These are phyloP conservation scores for Channa maculata DNA, from an alignment of 2,113 vertebrate genomes.

Conservation along the genomic window DNA sequence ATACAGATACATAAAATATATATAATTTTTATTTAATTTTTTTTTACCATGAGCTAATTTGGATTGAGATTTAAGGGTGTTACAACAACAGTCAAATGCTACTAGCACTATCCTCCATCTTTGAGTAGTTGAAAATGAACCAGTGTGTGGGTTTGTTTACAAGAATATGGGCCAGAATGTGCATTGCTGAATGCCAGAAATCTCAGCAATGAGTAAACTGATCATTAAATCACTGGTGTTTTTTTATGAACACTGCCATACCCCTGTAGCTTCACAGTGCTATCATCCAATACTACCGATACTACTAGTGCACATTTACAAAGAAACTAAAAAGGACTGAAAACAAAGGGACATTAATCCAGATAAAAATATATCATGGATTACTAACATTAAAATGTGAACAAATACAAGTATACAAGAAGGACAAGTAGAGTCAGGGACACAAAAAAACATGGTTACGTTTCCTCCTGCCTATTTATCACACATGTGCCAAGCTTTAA, in stretches of 20 bases:
- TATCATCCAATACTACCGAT: neutral
- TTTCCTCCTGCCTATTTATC: conserved; percentile 8
- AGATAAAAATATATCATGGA: too few species aligned
- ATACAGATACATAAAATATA: neutral
- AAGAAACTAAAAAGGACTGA: neutral
- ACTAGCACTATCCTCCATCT: conserved; percentile 2
- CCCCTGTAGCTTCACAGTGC: neutral
- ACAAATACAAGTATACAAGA: too few species aligned
- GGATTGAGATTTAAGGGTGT: neutral
- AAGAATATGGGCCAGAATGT: neutral
- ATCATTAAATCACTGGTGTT: conserved; percentile 14
- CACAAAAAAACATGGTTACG: neutral
- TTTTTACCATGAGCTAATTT: neutral
- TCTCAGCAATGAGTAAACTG: conserved; percentile 13
- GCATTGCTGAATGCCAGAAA: conserved; percentile 21
- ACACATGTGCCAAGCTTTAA: neutral
- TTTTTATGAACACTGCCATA: conserved; percentile 8
- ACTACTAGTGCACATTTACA: neutral
- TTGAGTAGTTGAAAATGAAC: conserved; percentile 3
- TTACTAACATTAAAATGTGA: neutral
- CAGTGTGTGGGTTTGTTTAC: conserved; percentile 32
- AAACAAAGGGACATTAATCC: too few species aligned
- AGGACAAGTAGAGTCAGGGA: too few species aligned
- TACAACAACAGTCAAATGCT: neutral
- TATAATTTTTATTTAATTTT: neutral